phyloP scores from a whole-genome alignment of 2,888 invertebrate species.

The Theristus sp. region DNA sequence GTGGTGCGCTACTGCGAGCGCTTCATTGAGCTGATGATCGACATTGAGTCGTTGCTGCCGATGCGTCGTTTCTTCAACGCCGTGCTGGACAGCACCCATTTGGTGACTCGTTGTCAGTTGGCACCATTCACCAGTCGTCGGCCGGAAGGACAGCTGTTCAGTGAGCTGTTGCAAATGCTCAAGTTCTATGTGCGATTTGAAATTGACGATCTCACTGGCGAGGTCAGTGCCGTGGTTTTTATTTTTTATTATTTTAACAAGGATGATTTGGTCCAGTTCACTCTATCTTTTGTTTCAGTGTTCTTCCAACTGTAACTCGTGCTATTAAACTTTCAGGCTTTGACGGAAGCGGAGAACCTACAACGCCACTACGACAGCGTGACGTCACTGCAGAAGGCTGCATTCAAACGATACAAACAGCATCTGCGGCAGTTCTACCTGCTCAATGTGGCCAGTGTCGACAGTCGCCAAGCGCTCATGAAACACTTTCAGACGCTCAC shows the following conservation, averaged over 20 bases:
- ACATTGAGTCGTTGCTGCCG: conserved; percentile 79
- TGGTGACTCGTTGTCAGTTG: conserved; percentile 44
- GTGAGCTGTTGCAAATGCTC: conserved; percentile 73
- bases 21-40: conserved; percentile 83
- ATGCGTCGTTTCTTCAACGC: conserved; percentile 91
- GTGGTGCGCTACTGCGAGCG: conserved; percentile 65
- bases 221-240: conserved; percentile 34
- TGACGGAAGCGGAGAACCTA: conserved; percentile 81
- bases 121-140: not conserved
- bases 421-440: conserved; percentile 61
- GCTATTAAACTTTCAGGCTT: no score
- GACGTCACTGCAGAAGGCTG: conserved; percentile 75
- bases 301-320: no score
- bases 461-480: conserved; percentile 58
- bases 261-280: not conserved
- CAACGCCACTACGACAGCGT: conserved; percentile 79
- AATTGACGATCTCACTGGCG: conserved; percentile 86
- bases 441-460: conserved; percentile 83
- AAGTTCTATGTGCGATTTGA: conserved; percentile 93
- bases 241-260: not conserved
- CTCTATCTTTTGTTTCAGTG: not conserved
- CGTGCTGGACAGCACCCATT: conserved; percentile 77
- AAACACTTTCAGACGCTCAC: conserved; percentile 49
- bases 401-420: conserved; percentile 50
- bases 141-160: conserved; percentile 22